phyloP scores from a whole-genome alignment of 2,888 invertebrate species.

The Sipha maydis region DNA sequence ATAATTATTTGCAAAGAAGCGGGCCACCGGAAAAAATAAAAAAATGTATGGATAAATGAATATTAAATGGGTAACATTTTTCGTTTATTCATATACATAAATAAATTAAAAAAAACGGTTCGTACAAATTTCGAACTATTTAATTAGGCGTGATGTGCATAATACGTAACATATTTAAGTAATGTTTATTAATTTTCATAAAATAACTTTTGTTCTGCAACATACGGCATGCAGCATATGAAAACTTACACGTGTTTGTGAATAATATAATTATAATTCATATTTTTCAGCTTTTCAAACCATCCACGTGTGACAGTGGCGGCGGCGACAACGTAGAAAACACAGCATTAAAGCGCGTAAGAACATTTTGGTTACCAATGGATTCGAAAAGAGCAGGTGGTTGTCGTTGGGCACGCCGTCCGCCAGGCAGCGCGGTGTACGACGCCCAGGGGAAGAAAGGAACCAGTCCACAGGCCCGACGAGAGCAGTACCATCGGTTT shows the following conservation, averaged over 20 bases:
- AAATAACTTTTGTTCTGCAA: neutral
- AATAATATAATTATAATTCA: neutral
- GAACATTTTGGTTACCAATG: slow-evolving; percentile 53
- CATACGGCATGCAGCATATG: neutral
- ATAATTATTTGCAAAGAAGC: too few relatives aligned
- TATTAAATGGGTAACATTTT: too few relatives aligned
- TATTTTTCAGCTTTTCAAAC: slow-evolving; percentile 23
- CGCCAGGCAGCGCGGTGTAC: slow-evolving; percentile 46
- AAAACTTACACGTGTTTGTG: neutral
- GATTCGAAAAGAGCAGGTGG: slow-evolving; percentile 54
- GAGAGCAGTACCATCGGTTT: slow-evolving; percentile 39
- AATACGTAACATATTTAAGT: neutral
- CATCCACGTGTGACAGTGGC: slow-evolving; percentile 39
- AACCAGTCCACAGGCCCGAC: slow-evolving; percentile 48
- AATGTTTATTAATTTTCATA: neutral
- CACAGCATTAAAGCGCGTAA: neutral
- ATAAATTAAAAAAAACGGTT: too few relatives aligned
- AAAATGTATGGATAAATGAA: too few relatives aligned
- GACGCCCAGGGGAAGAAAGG: slow-evolving; percentile 61
- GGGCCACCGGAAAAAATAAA: too few relatives aligned
- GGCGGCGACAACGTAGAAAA: slow-evolving; percentile 1
- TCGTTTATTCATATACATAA: too few relatives aligned
- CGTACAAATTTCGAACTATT: neutral
- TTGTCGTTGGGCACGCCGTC: slow-evolving; percentile 48
- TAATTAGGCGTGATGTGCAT: neutral